Percentiles rank a stretch among this genome's conserved stretches.
phyloP scores from a whole-genome alignment of 2,113 vertebrate species.

The Patagioenas fasciata region DNA sequence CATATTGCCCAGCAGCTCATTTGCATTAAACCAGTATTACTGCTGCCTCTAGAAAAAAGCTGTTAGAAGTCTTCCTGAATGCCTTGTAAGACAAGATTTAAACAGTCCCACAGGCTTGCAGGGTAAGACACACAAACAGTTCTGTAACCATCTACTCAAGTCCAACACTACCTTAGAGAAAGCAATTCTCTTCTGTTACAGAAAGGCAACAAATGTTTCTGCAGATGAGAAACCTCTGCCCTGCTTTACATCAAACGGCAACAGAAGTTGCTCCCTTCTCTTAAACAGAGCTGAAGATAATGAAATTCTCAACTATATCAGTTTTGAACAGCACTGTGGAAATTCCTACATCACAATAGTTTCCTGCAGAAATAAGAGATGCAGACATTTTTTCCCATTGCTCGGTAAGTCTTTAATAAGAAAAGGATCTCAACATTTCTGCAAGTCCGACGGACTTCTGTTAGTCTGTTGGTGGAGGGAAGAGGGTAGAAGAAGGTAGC shows the following conservation, averaged over 20 bases:
- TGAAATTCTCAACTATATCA: not conserved
- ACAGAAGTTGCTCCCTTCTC: not conserved
- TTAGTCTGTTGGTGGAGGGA: not conserved
- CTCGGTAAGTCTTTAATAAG: not conserved
- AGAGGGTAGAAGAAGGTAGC: not conserved
- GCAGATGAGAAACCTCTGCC: not conserved
- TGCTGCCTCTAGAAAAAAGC: not conserved
- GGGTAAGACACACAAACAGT: accelerated
- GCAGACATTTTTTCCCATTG: not conserved
- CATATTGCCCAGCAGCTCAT: not conserved
- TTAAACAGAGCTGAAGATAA: not conserved
- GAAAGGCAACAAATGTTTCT: not conserved
- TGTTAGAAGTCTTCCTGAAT: accelerated
- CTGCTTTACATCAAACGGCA: not conserved
- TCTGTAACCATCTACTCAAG: not conserved
- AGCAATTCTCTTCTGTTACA: not conserved
- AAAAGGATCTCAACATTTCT: not conserved
- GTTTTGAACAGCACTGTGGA: not conserved
- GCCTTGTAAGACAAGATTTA: not conserved
- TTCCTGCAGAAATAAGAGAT: not conserved
- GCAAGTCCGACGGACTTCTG: accelerated
- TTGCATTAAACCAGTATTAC: not conserved
- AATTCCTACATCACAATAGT: not conserved
- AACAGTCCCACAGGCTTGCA: not conserved
- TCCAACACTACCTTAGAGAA: not conserved